Evolutionary conservation across 2,888 invertebrate species (phyloP).

Genomic region (Sphaerophoria taeniata): DNA sequence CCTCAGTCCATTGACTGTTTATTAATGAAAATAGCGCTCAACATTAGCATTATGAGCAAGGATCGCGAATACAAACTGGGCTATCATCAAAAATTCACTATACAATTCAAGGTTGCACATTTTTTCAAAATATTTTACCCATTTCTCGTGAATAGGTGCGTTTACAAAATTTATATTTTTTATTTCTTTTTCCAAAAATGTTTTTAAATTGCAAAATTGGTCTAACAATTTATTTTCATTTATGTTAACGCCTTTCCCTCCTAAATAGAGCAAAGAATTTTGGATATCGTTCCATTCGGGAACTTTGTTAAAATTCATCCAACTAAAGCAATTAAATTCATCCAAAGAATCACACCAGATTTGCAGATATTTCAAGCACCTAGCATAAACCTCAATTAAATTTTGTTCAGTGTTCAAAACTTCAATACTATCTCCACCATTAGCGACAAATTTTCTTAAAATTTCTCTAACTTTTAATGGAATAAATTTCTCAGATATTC

Average conservation of each 20-base stretch:
- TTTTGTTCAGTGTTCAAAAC: background rate
- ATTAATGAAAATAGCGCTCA: background rate
- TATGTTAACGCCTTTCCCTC: no score
- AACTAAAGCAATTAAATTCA: constrained; percentile 5
- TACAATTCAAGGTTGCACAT: background rate
- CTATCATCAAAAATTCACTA: background rate
- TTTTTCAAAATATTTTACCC: constrained; percentile 1
- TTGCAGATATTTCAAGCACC: constrained; percentile 4
- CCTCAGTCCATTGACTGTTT: background rate
- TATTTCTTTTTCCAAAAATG: background rate
- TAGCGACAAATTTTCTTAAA: constrained; percentile 21
- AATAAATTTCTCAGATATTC: constrained; percentile 39
- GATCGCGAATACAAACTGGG: constrained; percentile 17
- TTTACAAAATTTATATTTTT: no score
- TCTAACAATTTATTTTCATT: no score
- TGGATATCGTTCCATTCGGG: background rate
- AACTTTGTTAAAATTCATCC: constrained; percentile 1
- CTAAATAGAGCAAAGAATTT: no score
- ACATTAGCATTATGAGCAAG: background rate
- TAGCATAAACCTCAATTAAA: background rate
- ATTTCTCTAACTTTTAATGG: constrained; percentile 38
- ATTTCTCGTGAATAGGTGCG: background rate
- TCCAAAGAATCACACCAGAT: constrained; percentile 14
- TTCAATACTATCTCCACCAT: constrained; percentile 9
- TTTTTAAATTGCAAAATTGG: constrained; percentile 10